Evolutionary conservation across 92 coral and sea anemone species (phyloP).

Genomic region (Heliopora coerulea): DNA sequence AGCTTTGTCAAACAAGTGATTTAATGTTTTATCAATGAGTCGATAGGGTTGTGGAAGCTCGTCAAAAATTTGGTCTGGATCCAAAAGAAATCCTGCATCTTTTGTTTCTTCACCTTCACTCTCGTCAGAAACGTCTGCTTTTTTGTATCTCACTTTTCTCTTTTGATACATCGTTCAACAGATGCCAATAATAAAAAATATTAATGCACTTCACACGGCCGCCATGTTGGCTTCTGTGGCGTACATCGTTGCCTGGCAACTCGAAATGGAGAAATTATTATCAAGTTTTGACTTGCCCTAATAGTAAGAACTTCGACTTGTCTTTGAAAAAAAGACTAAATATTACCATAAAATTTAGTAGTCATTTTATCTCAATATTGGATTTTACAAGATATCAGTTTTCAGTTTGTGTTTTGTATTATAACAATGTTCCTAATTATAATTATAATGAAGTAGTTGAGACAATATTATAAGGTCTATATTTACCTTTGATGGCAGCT

Average conservation of each 20-base stretch:
- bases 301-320: too few relatives aligned
- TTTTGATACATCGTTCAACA: constrained; percentile 1
- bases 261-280: not conserved
- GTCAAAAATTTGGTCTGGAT: constrained; percentile 92
- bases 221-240: not conserved
- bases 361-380: too few relatives aligned
- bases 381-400: too few relatives aligned
- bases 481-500: too few relatives aligned
- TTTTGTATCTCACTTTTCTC: constrained; percentile 16
- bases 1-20: constrained; percentile 69
- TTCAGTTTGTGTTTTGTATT: too few relatives aligned
- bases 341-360: too few relatives aligned
- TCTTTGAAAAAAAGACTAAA: too few relatives aligned
- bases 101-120: constrained; percentile 59
- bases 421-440: too few relatives aligned
- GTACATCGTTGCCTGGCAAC: constrained; percentile 6
- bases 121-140: constrained; percentile 60
- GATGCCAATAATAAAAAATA: not conserved
- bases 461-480: too few relatives aligned
- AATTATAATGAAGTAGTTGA: too few relatives aligned
- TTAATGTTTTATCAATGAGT: constrained; percentile 77
- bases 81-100: constrained; percentile 74
- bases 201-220: not conserved
- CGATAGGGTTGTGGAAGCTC: constrained; percentile 93
- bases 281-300: too few relatives aligned